Conservation (phyloP, 2,113 vertebrate species). For the Psittacula cyanocephala region DNA sequence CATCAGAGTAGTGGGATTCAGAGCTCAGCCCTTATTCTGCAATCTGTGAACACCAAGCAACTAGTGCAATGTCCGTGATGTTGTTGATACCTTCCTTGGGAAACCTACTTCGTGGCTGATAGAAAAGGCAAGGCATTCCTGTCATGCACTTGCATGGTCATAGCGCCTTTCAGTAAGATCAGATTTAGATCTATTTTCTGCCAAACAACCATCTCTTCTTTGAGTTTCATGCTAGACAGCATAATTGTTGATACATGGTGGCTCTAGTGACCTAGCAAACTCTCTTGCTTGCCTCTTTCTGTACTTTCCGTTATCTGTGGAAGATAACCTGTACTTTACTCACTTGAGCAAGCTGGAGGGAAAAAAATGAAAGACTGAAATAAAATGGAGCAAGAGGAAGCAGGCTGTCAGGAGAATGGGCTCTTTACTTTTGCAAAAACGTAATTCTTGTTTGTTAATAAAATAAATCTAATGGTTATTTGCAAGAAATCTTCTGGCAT, state of each 20-base stretch:
- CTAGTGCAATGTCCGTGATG: background rate
- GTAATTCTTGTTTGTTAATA: background rate
- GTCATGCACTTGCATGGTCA: background rate
- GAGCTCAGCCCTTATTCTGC: background rate
- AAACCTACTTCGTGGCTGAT: background rate
- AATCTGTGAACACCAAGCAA: background rate
- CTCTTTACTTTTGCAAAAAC: background rate
- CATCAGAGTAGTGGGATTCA: background rate
- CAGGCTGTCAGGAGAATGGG: background rate
- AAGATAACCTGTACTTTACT: background rate
- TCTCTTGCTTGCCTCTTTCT: background rate
- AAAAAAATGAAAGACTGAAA: background rate
- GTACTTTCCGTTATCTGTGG: background rate
- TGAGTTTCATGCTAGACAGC: background rate
- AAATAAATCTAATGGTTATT: background rate
- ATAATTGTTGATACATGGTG: background rate
- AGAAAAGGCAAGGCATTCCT: background rate
- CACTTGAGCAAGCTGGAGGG: background rate
- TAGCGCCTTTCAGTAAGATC: background rate
- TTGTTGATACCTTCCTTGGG: background rate
- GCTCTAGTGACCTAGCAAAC: background rate
- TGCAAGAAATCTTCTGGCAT: background rate
- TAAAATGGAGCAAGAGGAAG: background rate
- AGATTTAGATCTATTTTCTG: background rate
- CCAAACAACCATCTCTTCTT: background rate